Evolutionary conservation across 2,113 vertebrate species (phyloP).

Genomic region (Salminus brasiliensis): DNA sequence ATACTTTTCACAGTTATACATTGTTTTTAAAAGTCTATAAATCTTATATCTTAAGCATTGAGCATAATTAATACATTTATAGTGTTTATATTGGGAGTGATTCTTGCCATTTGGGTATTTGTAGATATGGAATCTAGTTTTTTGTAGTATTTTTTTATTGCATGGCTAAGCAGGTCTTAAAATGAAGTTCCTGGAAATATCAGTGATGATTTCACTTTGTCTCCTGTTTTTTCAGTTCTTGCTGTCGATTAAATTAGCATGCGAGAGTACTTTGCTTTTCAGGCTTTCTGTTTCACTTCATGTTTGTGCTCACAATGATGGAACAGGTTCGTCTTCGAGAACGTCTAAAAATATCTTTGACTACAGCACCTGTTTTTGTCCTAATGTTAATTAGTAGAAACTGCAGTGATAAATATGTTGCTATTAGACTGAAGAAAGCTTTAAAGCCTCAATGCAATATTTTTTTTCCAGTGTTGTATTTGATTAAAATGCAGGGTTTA

Average conservation of each 20-base stretch:
- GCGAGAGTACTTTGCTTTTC: neutral
- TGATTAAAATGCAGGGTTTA: too few relatives aligned
- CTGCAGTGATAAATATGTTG: neutral
- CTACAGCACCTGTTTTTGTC: neutral
- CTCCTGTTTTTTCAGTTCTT: neutral
- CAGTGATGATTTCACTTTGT: neutral
- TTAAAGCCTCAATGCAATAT: too few relatives aligned
- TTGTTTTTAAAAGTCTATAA: too few relatives aligned
- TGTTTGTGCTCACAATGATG: neutral
- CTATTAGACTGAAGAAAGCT: too few relatives aligned
- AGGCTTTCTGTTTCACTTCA: slow-evolving; percentile 8
- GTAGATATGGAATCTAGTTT: too few relatives aligned
- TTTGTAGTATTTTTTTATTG: neutral
- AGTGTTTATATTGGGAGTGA: too few relatives aligned
- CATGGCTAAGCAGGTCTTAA: neutral
- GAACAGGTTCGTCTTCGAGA: neutral
- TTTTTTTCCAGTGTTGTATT: too few relatives aligned
- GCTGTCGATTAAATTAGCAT: neutral
- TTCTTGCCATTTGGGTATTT: too few relatives aligned
- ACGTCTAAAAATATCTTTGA: neutral
- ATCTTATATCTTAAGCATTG: too few relatives aligned
- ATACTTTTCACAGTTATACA: too few relatives aligned
- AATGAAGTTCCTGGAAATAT: neutral
- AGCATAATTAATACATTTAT: too few relatives aligned
- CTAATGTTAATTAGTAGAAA: neutral